Evolutionary conservation across 2,888 invertebrate genomes (phyloP).

Genomic region (Cataglyphis livida): DNA sequence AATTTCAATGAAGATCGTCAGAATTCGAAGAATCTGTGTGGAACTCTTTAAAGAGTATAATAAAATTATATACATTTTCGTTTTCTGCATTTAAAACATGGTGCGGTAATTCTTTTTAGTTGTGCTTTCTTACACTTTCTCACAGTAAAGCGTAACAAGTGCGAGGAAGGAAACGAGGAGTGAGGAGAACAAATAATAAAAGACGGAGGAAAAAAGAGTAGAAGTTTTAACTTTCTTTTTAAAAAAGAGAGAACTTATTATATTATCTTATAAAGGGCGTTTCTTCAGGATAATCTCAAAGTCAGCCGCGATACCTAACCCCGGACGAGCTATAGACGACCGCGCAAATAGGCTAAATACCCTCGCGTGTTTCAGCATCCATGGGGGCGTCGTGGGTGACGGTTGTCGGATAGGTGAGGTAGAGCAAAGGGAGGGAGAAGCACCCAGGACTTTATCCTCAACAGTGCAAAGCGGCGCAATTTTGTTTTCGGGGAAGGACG

Average conservation of each 20-base stretch:
- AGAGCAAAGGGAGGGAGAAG: conserved; percentile 44
- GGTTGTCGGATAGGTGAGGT: conserved; percentile 51
- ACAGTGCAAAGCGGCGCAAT: conserved; percentile 75
- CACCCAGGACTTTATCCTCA: conserved; percentile 70
- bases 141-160: conserved; percentile 10
- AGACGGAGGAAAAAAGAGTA: neutral
- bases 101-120: conserved; percentile 1
- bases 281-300: conserved; percentile 60
- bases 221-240: neutral
- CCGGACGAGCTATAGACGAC: conserved; percentile 44
- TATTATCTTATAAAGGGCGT: conserved; percentile 15
- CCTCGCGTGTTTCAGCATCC: conserved; percentile 48
- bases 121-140: conserved; percentile 17
- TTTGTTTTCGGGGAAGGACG: conserved; percentile 62
- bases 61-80: neutral
- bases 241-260: conserved; percentile 3
- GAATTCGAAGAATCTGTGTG: neutral
- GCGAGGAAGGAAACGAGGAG: neutral
- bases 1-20: neutral
- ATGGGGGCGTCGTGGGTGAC: conserved; percentile 46
- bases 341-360: conserved; percentile 65
- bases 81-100: neutral
- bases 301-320: conserved; percentile 64
- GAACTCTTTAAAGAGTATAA: neutral
- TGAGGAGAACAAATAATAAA: neutral